These are phyloP conservation scores for Ectropis crepuscularia DNA, from an alignment of 2,888 invertebrate species.

Conservation along the genomic window DNA sequence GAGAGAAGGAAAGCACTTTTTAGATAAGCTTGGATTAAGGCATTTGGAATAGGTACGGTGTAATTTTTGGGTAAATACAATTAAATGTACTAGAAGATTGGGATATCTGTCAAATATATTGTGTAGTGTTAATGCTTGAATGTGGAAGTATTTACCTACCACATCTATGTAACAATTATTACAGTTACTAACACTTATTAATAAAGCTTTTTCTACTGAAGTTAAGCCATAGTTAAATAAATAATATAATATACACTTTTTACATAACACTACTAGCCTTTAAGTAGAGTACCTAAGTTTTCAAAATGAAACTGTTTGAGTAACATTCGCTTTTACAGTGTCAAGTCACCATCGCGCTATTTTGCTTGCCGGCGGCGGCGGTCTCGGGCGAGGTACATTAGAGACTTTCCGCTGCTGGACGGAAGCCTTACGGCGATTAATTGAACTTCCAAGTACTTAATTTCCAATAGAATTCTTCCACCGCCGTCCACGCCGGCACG, in stretches of 20 bases:
- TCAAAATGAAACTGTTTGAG: too few relatives aligned
- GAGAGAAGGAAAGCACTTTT: constrained; percentile 52
- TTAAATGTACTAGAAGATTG: too few relatives aligned
- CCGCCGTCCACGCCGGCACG: constrained; percentile 16
- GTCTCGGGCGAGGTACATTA: constrained; percentile 16
- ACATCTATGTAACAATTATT: too few relatives aligned
- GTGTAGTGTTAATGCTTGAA: too few relatives aligned
- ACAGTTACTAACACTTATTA: too few relatives aligned
- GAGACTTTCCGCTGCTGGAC: constrained; percentile 48
- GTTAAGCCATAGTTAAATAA: too few relatives aligned
- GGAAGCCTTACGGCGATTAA: constrained; percentile 66
- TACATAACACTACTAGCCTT: too few relatives aligned
- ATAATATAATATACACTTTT: too few relatives aligned
- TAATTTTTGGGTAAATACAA: neutral
- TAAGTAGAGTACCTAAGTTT: too few relatives aligned
- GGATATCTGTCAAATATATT: too few relatives aligned
- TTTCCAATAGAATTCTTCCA: constrained; percentile 62
- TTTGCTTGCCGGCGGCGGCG: constrained; percentile 11
- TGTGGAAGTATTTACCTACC: too few relatives aligned
- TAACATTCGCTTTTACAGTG: constrained; percentile 11
- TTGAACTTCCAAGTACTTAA: constrained; percentile 73
- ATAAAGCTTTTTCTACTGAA: too few relatives aligned
- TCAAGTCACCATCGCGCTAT: constrained; percentile 14
- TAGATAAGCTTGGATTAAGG: constrained; percentile 44
- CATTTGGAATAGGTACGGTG: constrained; percentile 40